Evolutionary conservation across 1,140 invertebrate species (phyloP), one percentile per base, ranked within the genome.

Genomic region (Melitaea cinxia): DNA sequence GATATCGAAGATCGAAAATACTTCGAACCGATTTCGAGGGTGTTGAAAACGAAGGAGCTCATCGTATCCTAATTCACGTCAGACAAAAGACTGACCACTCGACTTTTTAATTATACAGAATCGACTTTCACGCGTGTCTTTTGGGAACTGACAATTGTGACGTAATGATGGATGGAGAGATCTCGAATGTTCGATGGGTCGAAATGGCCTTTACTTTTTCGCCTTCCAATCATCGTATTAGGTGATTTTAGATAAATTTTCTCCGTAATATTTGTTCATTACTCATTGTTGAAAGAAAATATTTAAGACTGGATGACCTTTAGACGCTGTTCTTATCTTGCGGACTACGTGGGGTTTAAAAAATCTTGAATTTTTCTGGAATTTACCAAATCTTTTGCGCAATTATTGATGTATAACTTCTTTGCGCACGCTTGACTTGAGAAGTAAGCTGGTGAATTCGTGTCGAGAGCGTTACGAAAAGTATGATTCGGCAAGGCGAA

Each of bases 121-220:
- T 47, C 42, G 42, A 47, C 42, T 10, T 23, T 21, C 42, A 23
- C 17, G 17, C 42, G 19, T 47, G 17, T 47, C 42, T 47, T 23
- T 47, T 47, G 9, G 17, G 42, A 23, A 12, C 42, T 47, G 42
- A 47, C 42, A 23, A 47, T 21, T 2, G 42, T 47, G 42, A 47
- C 42, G 21, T 47, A 47, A 47, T 47, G 42, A 47, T 47, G 19
- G 17, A 47, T 47, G 42, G 42, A 47, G 42, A 23, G 42, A 7
- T 23, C 42, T 47, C 21, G 21, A 47, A 47, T 47, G 42, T 9
- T 19, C 17, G 9, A 7, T 4, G 42, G 14, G 14, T 5, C 9
- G 37, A 42, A 17, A 42, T n/a, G 37, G 14, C 4, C 3, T 9
- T n/a, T 37, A 15, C 35, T 37, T 37, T 37, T 37, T 42, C 37